A percentile compares a stretch with the other conserved stretches of the same genome.
phyloP scores from a whole-genome alignment of 1,140 invertebrate species.

The Patella vulgata region DNA sequence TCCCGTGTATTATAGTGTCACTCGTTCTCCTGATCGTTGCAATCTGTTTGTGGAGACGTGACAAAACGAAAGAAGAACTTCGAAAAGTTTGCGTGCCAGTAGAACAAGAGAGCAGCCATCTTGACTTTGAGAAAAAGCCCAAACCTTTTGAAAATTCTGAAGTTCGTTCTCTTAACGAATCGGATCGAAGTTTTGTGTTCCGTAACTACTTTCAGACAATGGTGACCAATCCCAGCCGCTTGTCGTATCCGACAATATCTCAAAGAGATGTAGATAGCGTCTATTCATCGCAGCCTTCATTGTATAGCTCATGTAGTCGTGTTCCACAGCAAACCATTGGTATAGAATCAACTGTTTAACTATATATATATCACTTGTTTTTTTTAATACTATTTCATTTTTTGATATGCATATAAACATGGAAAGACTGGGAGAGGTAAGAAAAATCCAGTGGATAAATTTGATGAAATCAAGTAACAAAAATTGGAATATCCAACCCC shows the following conservation, averaged over 20 bases:
- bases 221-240: conserved; percentile 31
- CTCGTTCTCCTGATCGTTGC: conserved; percentile 27
- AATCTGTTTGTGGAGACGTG: conserved; percentile 31
- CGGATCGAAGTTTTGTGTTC: conserved; percentile 53
- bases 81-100: conserved; percentile 17
- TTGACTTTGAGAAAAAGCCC: conserved; percentile 27
- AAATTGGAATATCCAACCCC: no score
- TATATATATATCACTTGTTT: no score
- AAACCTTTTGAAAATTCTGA: conserved; percentile 38
- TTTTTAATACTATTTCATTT: no score
- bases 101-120: conserved; percentile 28
- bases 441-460: no score
- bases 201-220: conserved; percentile 49
- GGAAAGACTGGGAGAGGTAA: no score
- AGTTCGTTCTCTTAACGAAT: conserved; percentile 46
- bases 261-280: conserved; percentile 27
- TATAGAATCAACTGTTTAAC: conserved; percentile 39
- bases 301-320: conserved; percentile 27
- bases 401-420: no score
- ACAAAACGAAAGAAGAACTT: conserved; percentile 22
- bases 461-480: no score
- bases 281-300: conserved; percentile 35
- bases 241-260: conserved; percentile 15
- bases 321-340: conserved; percentile 16
- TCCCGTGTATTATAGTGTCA: conserved; percentile 29